Evolutionary conservation across 2,113 vertebrate genomes (phyloP), one percentile per base, ranked within the genome.

Genomic region (Petrocephalus zakoni): DNA sequence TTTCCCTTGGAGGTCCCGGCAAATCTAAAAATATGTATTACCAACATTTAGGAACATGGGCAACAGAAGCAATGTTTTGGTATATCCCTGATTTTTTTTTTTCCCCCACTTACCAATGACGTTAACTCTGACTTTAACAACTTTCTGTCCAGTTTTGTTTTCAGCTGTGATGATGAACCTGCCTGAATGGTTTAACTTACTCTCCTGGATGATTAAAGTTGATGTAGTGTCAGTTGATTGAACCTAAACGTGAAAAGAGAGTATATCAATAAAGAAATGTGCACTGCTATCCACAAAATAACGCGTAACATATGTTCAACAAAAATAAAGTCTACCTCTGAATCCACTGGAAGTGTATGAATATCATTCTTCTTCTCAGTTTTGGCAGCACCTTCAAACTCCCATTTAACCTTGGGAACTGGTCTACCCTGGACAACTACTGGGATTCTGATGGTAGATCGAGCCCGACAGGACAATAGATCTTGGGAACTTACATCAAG

Each of bases 91-190:
- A 49, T n/a, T n/a, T n/a, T n/a, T n/a, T n/a, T n/a, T n/a, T 11
- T 64, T 9, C 56, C 5, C 68, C 25, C 85, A 90, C 94, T 7
- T 96, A 99, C 98, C 98, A 72, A 99, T 96, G 53, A 99, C 97
- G 90, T 93, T 96, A 90, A 99, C 98, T 92, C 97, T 94, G 91
- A 98, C 91, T 92, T 97, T 97, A 47, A 96, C 93, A 58, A 96
- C 96, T 93, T 98, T 99, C 94, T 99, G 97, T 92, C 97, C 98
- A 87, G 98, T 98, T 88, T 97, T 95, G 72, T 97, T 99, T 93
- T 97, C 97, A 13, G 97, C 98, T 51, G 97, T 99, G 94, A 99
- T 96, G 88, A 96, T 97, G 89, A 96, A 99, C 92, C 97, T 96
- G 89, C 98, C 98, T 46, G 96, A 94, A 92, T 99, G 98, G 91